phyloP scores from a whole-genome alignment of 92 coral and sea anemone species.

The Phymanthus crucifer region DNA sequence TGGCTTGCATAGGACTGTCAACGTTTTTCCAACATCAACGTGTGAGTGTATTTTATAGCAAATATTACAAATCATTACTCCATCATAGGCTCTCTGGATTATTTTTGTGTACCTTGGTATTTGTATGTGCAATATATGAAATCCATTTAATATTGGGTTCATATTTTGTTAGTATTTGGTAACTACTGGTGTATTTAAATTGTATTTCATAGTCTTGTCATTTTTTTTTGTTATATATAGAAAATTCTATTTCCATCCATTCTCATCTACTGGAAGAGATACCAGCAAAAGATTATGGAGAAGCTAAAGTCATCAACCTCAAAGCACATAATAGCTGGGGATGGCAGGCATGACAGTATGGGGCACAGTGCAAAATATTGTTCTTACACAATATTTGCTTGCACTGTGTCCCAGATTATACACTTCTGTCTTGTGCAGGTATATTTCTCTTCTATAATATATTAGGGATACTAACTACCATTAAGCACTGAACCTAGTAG shows the following conservation, averaged over 20 bases:
- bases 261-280: conserved; percentile 26
- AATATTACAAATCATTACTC: neutral
- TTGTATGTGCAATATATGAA: too few species aligned
- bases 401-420: conserved; percentile 21
- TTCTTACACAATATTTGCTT: conserved; percentile 30
- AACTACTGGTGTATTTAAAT: too few species aligned
- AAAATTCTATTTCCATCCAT: conserved; percentile 25
- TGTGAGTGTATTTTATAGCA: conserved; percentile 11
- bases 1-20: conserved; percentile 47
- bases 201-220: too few species aligned
- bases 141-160: too few species aligned
- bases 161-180: too few species aligned
- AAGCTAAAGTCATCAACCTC: conserved; percentile 1
- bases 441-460: neutral
- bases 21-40: conserved; percentile 54
- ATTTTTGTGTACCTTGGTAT: neutral
- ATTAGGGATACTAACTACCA: neutral
- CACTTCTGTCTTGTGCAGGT: conserved; percentile 55
- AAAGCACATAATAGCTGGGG: conserved; percentile 24
- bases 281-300: conserved; percentile 30
- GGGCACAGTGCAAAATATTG: conserved; percentile 56
- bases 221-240: neutral
- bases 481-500: neutral
- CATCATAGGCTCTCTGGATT: neutral
- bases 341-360: conserved; percentile 47